Evolutionary conservation across 2,113 vertebrate species (phyloP), one percentile per base, ranked within the genome.

Genomic region (Eleginops maclovinus): DNA sequence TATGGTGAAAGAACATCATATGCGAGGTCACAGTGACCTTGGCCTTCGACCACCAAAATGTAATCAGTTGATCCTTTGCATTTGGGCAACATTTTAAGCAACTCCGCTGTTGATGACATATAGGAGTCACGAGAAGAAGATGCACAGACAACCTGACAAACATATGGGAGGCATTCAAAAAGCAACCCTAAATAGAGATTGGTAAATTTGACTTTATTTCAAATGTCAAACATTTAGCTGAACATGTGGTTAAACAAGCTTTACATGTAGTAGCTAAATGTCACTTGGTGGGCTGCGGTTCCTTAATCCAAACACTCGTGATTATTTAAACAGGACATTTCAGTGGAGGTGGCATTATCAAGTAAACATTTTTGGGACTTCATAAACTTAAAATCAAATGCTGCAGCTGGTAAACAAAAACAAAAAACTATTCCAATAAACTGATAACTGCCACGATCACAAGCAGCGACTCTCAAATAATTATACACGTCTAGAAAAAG

Each of bases 171-270:
- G 31, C 31, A 5, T 36, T 9, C 1, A 36, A 53, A 0, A 70
- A 6, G 5, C 2, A 0, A 40, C 26, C 9, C 4, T 2, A 49
- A 5, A 73, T 43, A 9, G 9, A 56, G 28, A 49, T 76, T 81
- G 59, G 59, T 60, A 66, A 60, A 80, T 70, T 40, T 0, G 4
- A 21, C 65, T 90, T 91, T 83, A 88, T 84, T 92, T 72, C 44
- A 85, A 86, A 68, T 82, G 41, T 77, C 55, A 75, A 86, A 79
- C 53, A 44, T 49, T 17, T 43, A 79, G 85, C 54, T 62, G 49
- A 83, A 63, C 21, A 79, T 64, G 19, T 72, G 79, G 53, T 74
- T 56, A 68, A 71, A 82, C 75, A 74, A 72, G 43, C 72, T 87
- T 53, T 76, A 88, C 74, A 87, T 76, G 70, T 62, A 71, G 49